Conservation (phyloP, 2,797 vertebrate species). For the Mormyrus hasselquistii region DNA sequence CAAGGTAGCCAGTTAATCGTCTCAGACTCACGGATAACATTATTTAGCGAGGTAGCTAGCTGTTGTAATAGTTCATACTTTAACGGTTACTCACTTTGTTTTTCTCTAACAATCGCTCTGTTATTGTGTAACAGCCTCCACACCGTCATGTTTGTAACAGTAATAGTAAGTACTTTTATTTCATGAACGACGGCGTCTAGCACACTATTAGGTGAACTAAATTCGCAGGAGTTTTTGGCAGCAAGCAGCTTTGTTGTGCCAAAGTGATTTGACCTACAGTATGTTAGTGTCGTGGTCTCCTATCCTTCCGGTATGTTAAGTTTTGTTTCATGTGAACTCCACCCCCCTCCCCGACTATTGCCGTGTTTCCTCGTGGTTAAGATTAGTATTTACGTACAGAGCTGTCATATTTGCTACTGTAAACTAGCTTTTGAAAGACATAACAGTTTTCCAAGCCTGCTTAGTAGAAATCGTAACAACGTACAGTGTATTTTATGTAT, state of each 20-base stretch:
- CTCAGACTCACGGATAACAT: neutral
- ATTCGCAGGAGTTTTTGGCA: neutral
- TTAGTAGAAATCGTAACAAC: neutral
- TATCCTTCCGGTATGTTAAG: neutral
- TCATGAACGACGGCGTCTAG: neutral
- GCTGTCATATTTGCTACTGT: neutral
- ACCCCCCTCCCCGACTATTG: neutral
- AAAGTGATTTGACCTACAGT: neutral
- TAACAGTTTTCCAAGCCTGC: neutral
- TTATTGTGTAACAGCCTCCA: neutral
- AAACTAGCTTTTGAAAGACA: neutral
- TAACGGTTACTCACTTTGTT: neutral
- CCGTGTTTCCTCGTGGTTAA: neutral
- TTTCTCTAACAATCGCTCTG: neutral
- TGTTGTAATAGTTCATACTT: neutral
- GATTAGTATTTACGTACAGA: neutral
- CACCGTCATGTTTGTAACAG: neutral
- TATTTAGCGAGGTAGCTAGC: neutral
- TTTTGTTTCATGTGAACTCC: neutral
- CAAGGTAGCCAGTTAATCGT: neutral
- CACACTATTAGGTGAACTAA: neutral
- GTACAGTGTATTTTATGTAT: neutral
- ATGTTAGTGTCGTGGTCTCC: neutral
- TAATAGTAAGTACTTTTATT: neutral
- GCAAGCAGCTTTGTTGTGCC: neutral